Conservation (phyloP, 2,888 invertebrate species). For the Entomobrya proxima region DNA sequence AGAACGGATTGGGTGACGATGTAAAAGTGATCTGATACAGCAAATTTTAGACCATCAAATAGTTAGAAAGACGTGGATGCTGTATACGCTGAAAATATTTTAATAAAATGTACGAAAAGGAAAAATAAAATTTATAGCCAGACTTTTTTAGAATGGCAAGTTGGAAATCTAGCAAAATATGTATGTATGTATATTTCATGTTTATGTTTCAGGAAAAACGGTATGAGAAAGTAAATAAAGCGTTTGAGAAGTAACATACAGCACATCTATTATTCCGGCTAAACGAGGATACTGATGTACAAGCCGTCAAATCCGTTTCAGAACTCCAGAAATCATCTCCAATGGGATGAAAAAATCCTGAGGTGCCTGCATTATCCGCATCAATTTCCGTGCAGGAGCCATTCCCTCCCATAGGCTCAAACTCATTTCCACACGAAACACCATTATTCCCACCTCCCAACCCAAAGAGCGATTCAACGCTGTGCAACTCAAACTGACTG, state of each 20-base stretch:
- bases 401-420: constrained; percentile 65
- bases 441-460: constrained; percentile 24
- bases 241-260: constrained; percentile 56
- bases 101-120: too few species aligned
- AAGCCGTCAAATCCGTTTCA: constrained; percentile 67
- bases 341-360: constrained; percentile 70
- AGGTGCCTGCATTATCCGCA: constrained; percentile 69
- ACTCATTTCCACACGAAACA: constrained; percentile 51
- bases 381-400: constrained; percentile 69
- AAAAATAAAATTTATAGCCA: constrained; percentile 1
- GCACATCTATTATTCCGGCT: constrained; percentile 60
- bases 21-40: too few species aligned
- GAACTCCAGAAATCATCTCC: constrained; percentile 72
- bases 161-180: not conserved
- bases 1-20: too few species aligned
- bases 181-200: constrained; percentile 8
- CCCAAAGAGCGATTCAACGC: constrained; percentile 52
- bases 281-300: constrained; percentile 45
- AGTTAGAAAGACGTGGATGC: too few species aligned
- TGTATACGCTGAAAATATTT: too few species aligned
- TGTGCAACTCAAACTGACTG: constrained; percentile 72
- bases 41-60: too few species aligned
- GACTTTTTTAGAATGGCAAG: not conserved
- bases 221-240: constrained; percentile 28
- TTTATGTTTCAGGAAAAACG: constrained; percentile 1